Conservation (phyloP, 2,797 vertebrate genomes). For the Notoglanidium macrostoma region DNA sequence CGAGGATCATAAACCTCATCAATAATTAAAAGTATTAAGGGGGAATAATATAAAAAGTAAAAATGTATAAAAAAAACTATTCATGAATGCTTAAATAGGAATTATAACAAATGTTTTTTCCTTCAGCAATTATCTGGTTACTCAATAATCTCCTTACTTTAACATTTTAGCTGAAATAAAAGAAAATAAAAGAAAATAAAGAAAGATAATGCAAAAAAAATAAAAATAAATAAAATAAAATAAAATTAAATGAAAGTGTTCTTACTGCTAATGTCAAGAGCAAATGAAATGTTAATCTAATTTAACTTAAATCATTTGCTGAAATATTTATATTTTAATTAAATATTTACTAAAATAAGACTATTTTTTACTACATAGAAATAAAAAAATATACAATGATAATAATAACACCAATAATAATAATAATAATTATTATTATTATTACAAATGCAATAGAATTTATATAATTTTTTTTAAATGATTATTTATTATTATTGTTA, state of each 20-base stretch:
- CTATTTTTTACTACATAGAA: background rate
- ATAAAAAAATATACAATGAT: background rate
- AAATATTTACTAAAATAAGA: background rate
- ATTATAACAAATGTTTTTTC: background rate
- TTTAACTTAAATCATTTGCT: background rate
- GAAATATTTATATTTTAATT: too few species aligned
- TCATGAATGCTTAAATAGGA: background rate
- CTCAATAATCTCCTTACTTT: background rate
- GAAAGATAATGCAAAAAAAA: too few species aligned
- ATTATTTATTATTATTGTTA: background rate
- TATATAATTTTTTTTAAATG: background rate
- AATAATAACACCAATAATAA: background rate
- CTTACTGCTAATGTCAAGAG: background rate
- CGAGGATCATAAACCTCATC: background rate
- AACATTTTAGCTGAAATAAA: background rate
- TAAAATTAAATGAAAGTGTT: background rate
- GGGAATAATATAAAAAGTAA: background rate
- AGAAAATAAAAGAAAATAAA: too few species aligned
- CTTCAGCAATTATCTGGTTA: background rate
- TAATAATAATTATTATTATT: background rate
- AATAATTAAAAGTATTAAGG: background rate
- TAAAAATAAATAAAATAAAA: too few species aligned
- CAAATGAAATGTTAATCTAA: background rate
- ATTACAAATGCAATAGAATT: background rate
- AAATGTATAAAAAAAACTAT: background rate